These are phyloP conservation scores for Caprella mutica DNA, from an alignment of 2,888 invertebrate genomes.

Conservation along the genomic window DNA sequence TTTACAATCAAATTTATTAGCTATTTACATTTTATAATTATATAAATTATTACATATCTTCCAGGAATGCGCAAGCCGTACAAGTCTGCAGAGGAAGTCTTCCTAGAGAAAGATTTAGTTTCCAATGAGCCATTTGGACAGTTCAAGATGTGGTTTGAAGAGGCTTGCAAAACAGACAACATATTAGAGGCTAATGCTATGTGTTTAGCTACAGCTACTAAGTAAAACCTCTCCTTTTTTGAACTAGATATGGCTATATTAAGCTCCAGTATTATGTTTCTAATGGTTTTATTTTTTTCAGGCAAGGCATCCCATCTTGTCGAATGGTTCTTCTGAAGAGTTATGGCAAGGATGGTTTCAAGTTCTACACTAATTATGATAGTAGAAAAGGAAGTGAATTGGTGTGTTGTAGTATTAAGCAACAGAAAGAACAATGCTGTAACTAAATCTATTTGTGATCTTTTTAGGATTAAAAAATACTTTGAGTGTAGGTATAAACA, in stretches of 20 bases:
- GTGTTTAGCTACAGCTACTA: conserved; percentile 74
- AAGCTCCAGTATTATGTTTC: neutral
- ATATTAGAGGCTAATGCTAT: conserved; percentile 85
- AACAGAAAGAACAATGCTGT: too few species aligned
- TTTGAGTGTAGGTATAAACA: too few species aligned
- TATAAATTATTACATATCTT: too few species aligned
- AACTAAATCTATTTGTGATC: too few species aligned
- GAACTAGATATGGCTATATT: too few species aligned
- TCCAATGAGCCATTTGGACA: conserved; percentile 72
- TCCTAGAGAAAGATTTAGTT: conserved; percentile 63
- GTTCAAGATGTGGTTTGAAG: conserved; percentile 75
- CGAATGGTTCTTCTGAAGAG: conserved; percentile 85
- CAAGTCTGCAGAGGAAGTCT: conserved; percentile 56
- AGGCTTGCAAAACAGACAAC: conserved; percentile 56
- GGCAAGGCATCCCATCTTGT: conserved; percentile 30
- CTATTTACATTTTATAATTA: too few species aligned
- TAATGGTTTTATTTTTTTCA: neutral
- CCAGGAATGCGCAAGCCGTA: conserved; percentile 66
- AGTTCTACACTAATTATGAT: conserved; percentile 86
- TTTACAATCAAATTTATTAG: too few species aligned
- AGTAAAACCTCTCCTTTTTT: conserved; percentile 47
- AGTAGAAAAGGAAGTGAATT: conserved; percentile 86
- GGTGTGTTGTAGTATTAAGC: too few species aligned
- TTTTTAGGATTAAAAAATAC: too few species aligned
- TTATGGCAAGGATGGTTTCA: conserved; percentile 73